Evolutionary conservation across 2,888 invertebrate species (phyloP), one percentile per base, ranked within the genome.

Genomic region (Apamea crenata): DNA sequence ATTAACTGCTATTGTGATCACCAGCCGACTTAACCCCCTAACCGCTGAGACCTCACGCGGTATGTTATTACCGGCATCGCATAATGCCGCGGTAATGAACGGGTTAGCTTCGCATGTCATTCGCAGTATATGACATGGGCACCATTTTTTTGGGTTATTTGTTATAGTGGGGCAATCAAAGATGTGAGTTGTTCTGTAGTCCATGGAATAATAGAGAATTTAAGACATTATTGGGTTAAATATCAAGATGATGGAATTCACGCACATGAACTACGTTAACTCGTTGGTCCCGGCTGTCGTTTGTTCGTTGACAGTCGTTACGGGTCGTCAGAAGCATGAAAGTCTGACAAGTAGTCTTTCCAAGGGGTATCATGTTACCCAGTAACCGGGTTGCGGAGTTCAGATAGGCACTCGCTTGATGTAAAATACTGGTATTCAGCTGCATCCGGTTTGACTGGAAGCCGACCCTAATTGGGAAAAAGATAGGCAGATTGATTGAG

Each of bases 41-140:
- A 78, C 78, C 82, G 87, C 76, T 79, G 69, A 65, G 74, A 80
- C 81, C 80, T 65, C 84, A 84, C 83, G 63, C 74, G 77, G 71
- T 40, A 53, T 59, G 56, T 53, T 56, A 76, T 78, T 79, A 81
- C 40, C 16, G 29, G 36, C 47, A 66, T 56, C 71, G 32, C 59
- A 80, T 78, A 84, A 78, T 78, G 56, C 71, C 40, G 53, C 80
- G 40, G 69, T 88, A 87, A 88, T 80, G 87, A 88, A 76, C 77
- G 77, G 79, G 79, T 80, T 77, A 73, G 66, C n/a, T 88, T 74
- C 66, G 80, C 88, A 66, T 83, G 75, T 88, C 80, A 87, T 77
- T 70, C 75, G 25, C 40, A n/a, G n/a, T 44, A 21, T 61, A 70
- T 70, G 59, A 36, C 44, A 70, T 63, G 16, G 12, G 16, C 32